phyloP scores from a whole-genome alignment of 2,888 invertebrate genomes.

The Pimpla rufipes region DNA sequence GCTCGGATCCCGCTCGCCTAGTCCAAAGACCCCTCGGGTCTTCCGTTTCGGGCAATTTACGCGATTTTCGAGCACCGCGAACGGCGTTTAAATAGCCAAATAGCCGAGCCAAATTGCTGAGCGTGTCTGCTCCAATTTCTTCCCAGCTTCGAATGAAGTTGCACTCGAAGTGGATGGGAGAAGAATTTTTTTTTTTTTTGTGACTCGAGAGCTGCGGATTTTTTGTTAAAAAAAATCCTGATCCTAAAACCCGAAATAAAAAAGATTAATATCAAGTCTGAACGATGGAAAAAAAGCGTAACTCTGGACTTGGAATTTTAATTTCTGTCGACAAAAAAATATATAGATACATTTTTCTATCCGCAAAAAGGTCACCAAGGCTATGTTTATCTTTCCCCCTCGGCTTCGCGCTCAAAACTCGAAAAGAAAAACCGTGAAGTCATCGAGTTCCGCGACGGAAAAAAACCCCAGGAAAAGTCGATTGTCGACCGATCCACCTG shows the following conservation, averaged over 20 bases:
- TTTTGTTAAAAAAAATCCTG: not conserved
- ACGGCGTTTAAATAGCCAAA: conserved; percentile 28
- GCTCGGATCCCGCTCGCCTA: conserved; percentile 24
- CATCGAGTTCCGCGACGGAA: not conserved
- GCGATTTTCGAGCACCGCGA: not conserved
- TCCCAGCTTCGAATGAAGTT: not conserved
- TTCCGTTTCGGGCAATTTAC: conserved; percentile 16
- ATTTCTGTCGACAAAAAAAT: not conserved
- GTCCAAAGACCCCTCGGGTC: not conserved
- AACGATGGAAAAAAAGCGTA: too few relatives aligned
- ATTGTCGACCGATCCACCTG: conserved; percentile 17
- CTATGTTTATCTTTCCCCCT: too few relatives aligned
- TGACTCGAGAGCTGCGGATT: too few relatives aligned
- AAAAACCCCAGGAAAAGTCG: not conserved
- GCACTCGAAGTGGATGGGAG: not conserved
- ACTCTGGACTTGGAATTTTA: not conserved
- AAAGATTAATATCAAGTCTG: too few relatives aligned
- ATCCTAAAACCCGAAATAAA: not conserved
- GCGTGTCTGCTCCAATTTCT: not conserved
- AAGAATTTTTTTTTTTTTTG: too few relatives aligned
- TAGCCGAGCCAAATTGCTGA: not conserved
- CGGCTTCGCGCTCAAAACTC: too few relatives aligned
- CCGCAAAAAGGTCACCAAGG: too few relatives aligned
- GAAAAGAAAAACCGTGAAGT: not conserved
- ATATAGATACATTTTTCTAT: not conserved